phyloP scores from a whole-genome alignment of 2,888 invertebrate species.

The Dolomedes plantarius region DNA sequence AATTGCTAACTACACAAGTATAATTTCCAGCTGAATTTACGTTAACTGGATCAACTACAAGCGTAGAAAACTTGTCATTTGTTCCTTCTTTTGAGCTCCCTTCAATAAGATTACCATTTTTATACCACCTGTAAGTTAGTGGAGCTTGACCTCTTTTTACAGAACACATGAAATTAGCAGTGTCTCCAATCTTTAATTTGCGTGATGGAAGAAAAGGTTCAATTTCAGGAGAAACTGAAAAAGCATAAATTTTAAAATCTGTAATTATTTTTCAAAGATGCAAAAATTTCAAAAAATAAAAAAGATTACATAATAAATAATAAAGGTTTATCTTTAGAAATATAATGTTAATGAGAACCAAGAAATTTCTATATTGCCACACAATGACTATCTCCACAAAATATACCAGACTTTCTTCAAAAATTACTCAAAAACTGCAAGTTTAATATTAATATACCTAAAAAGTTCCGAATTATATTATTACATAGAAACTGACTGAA shows the following conservation, averaged over 20 bases:
- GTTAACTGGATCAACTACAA: slow-evolving; percentile 34
- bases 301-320: too few species aligned
- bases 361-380: too few species aligned
- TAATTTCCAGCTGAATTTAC: slow-evolving; percentile 50
- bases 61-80: slow-evolving; percentile 43
- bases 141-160: slow-evolving; percentile 43
- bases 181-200: slow-evolving; percentile 36
- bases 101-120: slow-evolving; percentile 22
- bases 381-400: too few species aligned
- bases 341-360: too few species aligned
- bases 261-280: neutral
- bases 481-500: too few species aligned
- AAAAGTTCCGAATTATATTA: too few species aligned
- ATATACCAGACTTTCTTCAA: too few species aligned
- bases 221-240: slow-evolving; percentile 54
- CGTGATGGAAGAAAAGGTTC: slow-evolving; percentile 29
- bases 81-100: slow-evolving; percentile 20
- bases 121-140: slow-evolving; percentile 54
- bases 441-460: too few species aligned
- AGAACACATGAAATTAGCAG: slow-evolving; percentile 36
- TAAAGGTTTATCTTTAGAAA: too few species aligned
- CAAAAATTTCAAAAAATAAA: neutral
- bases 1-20: slow-evolving; percentile 45
- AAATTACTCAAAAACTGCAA: too few species aligned
- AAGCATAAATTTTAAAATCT: neutral